These are phyloP conservation scores for Steinernema feltiae DNA, from an alignment of 1,140 invertebrate genomes.

Conservation along the genomic window DNA sequence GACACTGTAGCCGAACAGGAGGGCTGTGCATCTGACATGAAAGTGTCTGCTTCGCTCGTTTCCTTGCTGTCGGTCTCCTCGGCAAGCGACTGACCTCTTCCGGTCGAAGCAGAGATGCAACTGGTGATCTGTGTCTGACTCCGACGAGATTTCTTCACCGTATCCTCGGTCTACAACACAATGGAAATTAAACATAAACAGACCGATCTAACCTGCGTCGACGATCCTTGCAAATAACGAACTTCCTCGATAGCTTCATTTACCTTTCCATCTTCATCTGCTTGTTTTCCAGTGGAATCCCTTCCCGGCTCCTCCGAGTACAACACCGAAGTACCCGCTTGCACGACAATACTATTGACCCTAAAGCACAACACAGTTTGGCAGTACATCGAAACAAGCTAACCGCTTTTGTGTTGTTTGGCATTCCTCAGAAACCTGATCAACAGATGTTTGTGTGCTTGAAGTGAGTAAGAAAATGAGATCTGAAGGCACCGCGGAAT, in stretches of 20 bases:
- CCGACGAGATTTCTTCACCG: neutral
- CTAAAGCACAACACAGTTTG: neutral
- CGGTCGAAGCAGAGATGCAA: neutral
- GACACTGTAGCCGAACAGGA: too few species aligned
- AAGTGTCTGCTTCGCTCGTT: neutral
- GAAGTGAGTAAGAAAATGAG: neutral
- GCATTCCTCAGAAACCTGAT: neutral
- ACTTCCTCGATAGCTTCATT: neutral
- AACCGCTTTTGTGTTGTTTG: neutral
- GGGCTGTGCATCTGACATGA: too few species aligned
- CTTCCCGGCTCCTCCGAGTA: neutral
- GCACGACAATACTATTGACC: neutral
- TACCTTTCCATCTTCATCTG: neutral
- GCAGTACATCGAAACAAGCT: neutral
- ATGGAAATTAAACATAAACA: neutral
- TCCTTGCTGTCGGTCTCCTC: too few species aligned
- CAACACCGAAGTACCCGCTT: neutral
- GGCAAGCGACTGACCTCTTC: too few species aligned
- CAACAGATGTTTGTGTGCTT: neutral
- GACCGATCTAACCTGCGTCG: neutral
- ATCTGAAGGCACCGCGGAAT: neutral
- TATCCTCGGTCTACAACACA: neutral
- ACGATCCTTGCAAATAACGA: neutral
- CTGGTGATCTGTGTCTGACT: slow-evolving; percentile 1
- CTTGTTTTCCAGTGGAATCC: too few species aligned